Base-by-base conservation (phyloP, 1,140 invertebrate genomes). In the Hyposmocoma kahamanoa region DNA sequence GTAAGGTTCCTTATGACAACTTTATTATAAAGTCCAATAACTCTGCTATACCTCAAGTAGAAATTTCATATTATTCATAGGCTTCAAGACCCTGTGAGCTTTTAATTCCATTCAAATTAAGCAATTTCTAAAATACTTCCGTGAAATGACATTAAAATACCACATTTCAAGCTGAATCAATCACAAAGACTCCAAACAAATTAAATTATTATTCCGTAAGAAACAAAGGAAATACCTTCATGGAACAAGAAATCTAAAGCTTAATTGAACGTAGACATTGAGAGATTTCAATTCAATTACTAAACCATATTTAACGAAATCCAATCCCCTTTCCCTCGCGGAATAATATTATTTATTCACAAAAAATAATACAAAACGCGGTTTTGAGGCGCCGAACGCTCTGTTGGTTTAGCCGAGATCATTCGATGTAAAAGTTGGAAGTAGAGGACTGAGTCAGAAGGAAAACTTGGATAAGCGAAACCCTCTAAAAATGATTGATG, bases 261-360 rank as follows among this genome's bases (percentile, higher is more conserved):
- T 85, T 84, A 85, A 85, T 85, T 85, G 82, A 82, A 85, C 63
- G 71, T 72, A 78, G 82, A 84, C 82, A 84, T 85, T 84, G 80
- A 85, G 72, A 85, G 82, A 84, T 85, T 85, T 85, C 82, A 85
- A 85, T 85, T 85, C 82, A 85, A 85, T 85, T 85, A 85, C 78
- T 83, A 85, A 84, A 82, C 74, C 82, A 85, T 82, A 83, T 85
- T 85, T 84, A 85, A 82, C 82, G 82, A 85, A 85, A 85, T 82
- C 78, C 79, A 84, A 85, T 85, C 82, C 76, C 78, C 78, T 77
- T 77, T 82, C 70, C 79, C 72, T 74, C 57, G 72, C 69, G 69
- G 68, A 84, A 85, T 82, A 85, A 84, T 85, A 84, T 85, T 83
- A 82, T 84, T 85, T 83, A 83, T 85, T 84, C 76, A 75, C 69